phyloP scores from a whole-genome alignment of 2,797 vertebrate species.

The Tolypeutes matacus region DNA sequence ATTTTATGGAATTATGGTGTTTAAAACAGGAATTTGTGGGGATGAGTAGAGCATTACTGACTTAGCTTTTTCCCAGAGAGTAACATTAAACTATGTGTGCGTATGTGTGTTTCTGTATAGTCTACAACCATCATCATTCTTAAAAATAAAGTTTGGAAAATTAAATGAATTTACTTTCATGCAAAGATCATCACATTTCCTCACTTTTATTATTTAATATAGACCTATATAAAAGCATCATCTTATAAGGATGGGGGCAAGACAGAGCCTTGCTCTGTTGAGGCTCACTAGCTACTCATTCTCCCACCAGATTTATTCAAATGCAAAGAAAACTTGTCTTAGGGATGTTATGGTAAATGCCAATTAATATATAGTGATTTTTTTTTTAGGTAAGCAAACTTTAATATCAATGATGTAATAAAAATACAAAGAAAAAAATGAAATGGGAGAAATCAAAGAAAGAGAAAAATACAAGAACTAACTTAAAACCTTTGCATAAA shows the following conservation, averaged over 20 bases:
- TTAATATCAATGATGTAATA: no score
- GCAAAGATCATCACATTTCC: not conserved
- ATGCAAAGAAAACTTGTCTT: constrained; percentile 18
- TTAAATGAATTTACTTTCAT: constrained; percentile 11
- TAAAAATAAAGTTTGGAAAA: constrained; percentile 1
- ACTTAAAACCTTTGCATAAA: no score
- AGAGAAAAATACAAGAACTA: no score
- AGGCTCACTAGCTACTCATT: not conserved
- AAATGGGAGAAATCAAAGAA: no score
- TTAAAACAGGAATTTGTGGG: constrained; percentile 13
- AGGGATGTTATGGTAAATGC: not conserved
- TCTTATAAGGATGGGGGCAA: not conserved
- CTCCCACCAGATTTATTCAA: not conserved
- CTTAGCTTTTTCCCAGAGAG: not conserved
- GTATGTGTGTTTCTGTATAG: not conserved
- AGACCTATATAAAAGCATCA: not conserved
- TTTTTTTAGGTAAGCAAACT: not conserved
- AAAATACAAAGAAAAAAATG: no score
- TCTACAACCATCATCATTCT: not conserved
- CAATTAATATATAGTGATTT: not conserved
- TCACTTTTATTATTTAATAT: not conserved
- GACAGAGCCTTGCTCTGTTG: not conserved
- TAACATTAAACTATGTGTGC: not conserved
- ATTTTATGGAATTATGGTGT: not conserved
- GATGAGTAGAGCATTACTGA: not conserved